A percentile compares a stretch with the other conserved stretches of the same genome.
Evolutionary conservation across 1,140 invertebrate species (phyloP).

Genomic region (Himalopsyche phryganea): DNA sequence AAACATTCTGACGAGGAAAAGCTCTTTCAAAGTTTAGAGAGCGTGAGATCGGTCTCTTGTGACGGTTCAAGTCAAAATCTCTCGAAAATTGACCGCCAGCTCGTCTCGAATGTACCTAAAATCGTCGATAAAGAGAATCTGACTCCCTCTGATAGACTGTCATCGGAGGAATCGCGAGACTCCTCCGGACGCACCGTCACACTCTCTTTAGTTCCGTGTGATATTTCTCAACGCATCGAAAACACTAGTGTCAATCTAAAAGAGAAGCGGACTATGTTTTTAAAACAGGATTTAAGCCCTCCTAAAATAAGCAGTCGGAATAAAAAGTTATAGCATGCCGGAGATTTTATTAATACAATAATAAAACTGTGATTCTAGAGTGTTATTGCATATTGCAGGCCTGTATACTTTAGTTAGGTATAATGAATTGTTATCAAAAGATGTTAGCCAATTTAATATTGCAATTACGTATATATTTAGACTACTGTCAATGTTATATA

Average conservation of each 20-base stretch:
- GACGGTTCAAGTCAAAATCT: constrained; percentile 36
- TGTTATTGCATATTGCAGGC: too few species aligned
- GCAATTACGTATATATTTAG: not conserved
- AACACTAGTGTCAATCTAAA: constrained; percentile 46
- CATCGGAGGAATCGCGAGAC: constrained; percentile 19
- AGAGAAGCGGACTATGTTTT: constrained; percentile 56
- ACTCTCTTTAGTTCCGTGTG: constrained; percentile 33
- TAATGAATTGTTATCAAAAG: not conserved
- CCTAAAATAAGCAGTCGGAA: constrained; percentile 54
- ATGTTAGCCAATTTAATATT: not conserved
- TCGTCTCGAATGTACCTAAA: constrained; percentile 37
- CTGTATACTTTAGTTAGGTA: not conserved
- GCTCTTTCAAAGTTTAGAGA: constrained; percentile 44
- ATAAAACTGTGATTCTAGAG: too few species aligned
- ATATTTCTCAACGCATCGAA: constrained; percentile 33
- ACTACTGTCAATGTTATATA: not conserved
- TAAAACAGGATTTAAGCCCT: constrained; percentile 59
- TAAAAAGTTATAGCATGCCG: constrained; percentile 27
- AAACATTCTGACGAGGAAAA: constrained; percentile 49
- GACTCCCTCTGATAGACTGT: constrained; percentile 39
- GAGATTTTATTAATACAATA: too few species aligned
- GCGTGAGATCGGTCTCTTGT: constrained; percentile 28
- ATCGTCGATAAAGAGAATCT: constrained; percentile 37
- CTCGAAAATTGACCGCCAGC: constrained; percentile 41
- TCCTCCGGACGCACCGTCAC: constrained; percentile 26